Evolutionary conservation across 2,113 vertebrate genomes (phyloP), one percentile per base, ranked within the genome.

Genomic region (Ochotona princeps): DNA sequence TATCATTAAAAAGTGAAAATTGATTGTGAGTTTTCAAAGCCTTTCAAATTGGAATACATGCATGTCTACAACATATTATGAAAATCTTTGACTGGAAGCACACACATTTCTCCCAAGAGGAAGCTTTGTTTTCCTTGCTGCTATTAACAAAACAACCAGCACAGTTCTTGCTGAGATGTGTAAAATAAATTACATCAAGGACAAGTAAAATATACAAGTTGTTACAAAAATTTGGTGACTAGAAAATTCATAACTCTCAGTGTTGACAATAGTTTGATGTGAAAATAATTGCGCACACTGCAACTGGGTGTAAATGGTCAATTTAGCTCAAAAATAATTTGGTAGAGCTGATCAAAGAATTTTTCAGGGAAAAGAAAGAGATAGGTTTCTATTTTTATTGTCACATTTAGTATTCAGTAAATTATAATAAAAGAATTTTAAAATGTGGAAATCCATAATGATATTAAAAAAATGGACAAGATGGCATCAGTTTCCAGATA

Each of bases 1-100:
- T 84, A 67, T 86, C 70, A 85, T 83, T 87, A 81, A 57, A 90
- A 12, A 93, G 57, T 78, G 91, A 96, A 74, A 95, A 79, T 25
- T 94, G 13, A 75, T 57, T 89, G 70, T 82, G 49, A 20, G 28
- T 75, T 83, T 89, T 65, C 70, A 88, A 28, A 90, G 69, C 17
- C 23, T 92, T 83, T 93, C 63, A 95, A 84, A 93, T 13, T 13
- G 18, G 4, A 94, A 91, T 44, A 87, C 10, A 44, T 80, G 57
- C 30, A 35, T 73, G 2, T 4, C 51, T 69, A 4, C 88, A 60
- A 74, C 79, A 38, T 18, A 70, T 89, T 69, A 57, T 75, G 38
- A 89, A 92, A 94, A 89, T 72, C 35, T 75, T 83, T 80, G 25
- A 83, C 72, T 81, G 25, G 32, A 89, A 78, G 69, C 61, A 38